Evolutionary conservation across 1,140 invertebrate species (phyloP).

Genomic region (Myzus persicae): DNA sequence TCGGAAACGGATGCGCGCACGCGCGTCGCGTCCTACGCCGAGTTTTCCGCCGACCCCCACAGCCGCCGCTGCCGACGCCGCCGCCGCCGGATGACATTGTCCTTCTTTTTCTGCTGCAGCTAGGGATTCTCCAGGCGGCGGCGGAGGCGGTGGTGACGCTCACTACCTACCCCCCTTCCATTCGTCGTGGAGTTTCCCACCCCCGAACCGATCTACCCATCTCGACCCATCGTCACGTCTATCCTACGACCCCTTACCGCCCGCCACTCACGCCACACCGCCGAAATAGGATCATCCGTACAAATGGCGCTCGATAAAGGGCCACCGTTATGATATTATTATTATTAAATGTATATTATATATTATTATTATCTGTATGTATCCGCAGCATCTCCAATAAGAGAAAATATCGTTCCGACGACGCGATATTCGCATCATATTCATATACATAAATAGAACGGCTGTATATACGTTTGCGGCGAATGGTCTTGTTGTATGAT

Average conservation of each 20-base stretch:
- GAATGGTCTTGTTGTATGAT: background rate
- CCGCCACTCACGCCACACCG: background rate
- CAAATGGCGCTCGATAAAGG: constrained; percentile 51
- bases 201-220: background rate
- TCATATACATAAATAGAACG: background rate
- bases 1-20: constrained; percentile 48
- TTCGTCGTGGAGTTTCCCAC: background rate
- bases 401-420: constrained; percentile 2
- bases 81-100: constrained; percentile 30
- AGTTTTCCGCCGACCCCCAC: constrained; percentile 19
- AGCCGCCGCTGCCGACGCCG: background rate
- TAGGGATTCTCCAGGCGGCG: background rate
- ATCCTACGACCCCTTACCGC: background rate
- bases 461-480: background rate
- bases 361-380: background rate
- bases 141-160: background rate
- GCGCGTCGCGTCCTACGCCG: background rate
- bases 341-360: background rate
- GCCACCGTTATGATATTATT: background rate
- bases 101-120: constrained; percentile 36
- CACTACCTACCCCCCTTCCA: background rate
- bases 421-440: background rate
- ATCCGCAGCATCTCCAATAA: background rate
- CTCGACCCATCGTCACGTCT: background rate
- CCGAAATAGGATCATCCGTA: constrained; percentile 49